These are phyloP conservation scores for Xenopus tropicalis DNA, from an alignment of 2,113 vertebrate genomes.

Conservation along the genomic window UCB_Xtro_10.0 CM004451.2:56371001-56371500, in stretches of 20 bases:
- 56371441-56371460: no score
- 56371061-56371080: constrained; percentile 14
- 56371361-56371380: no score
- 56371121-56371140: constrained; percentile 24
- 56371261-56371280: neutral
- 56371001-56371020: constrained; percentile 36
- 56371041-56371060: constrained; percentile 4
- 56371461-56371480: no score
- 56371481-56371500: no score
- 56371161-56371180: neutral
- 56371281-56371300: neutral
- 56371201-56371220: neutral
- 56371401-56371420: no score
- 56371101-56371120: constrained; percentile 27
- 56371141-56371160: constrained; percentile 11
- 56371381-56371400: no score
- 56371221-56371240: neutral
- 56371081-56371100: constrained; percentile 32
- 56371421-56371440: no score
- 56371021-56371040: neutral
- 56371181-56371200: neutral
- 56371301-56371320: neutral
- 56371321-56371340: neutral
- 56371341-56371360: no score
- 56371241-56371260: neutral